Evolutionary conservation across 30 jellyfish, hydroid and myxozoan species (phyloP).

Genomic region (Pelagia noctiluca): DNA sequence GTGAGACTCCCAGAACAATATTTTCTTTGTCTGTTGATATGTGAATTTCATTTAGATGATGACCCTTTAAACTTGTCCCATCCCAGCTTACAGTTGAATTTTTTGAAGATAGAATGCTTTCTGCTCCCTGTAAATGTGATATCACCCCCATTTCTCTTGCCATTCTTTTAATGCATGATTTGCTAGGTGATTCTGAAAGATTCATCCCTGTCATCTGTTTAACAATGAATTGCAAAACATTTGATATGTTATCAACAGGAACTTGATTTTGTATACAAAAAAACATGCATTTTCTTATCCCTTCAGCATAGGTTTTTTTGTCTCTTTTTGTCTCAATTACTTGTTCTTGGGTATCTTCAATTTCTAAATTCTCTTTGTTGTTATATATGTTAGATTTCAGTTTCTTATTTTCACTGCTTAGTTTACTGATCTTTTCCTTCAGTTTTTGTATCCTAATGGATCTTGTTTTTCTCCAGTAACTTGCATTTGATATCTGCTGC

Average conservation of each 20-base stretch:
- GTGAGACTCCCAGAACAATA: background rate
- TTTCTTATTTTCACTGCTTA: too few relatives aligned
- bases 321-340: background rate
- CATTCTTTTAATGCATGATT: background rate
- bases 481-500: too few relatives aligned
- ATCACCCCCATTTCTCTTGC: constrained; percentile 10
- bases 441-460: too few relatives aligned
- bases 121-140: constrained; percentile 12
- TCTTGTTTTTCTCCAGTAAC: too few relatives aligned
- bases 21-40: background rate
- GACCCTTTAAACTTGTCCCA: constrained; percentile 8
- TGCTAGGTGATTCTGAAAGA: background rate
- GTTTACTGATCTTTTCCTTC: too few relatives aligned
- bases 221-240: constrained; percentile 5
- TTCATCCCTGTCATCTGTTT: background rate
- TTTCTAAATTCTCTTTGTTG: background rate
- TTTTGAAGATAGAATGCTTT: background rate
- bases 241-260: background rate
- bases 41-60: constrained; percentile 12
- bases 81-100: constrained; percentile 2
- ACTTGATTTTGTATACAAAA: constrained; percentile 10
- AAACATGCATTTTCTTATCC: constrained; percentile 24
- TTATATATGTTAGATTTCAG: too few relatives aligned
- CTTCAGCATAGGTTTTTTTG: background rate
- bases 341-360: background rate